Percentiles rank a stretch among this genome's conserved stretches.
Conservation (phyloP, 2,888 invertebrate genomes). For the Dynastes maya region DNA sequence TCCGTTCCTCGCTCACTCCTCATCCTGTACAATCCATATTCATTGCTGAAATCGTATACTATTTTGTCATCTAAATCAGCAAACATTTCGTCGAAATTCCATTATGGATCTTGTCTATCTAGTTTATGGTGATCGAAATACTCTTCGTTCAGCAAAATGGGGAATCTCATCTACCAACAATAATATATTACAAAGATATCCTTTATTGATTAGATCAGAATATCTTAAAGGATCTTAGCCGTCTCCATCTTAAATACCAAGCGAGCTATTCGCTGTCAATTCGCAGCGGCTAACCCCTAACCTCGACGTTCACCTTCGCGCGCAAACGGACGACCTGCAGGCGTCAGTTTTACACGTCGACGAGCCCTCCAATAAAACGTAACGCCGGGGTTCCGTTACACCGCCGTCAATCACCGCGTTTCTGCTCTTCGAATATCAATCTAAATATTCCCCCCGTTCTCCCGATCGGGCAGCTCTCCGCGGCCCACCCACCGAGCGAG, state of each 20-base stretch:
- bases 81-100: too few species aligned
- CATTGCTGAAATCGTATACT: too few species aligned
- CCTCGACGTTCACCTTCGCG: neutral
- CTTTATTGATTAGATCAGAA: too few species aligned
- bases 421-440: conserved; percentile 55
- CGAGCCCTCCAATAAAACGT: conserved; percentile 33
- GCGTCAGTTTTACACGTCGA: conserved; percentile 29
- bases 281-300: neutral
- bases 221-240: too few species aligned
- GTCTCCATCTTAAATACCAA: neutral
- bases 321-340: neutral
- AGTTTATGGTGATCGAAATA: too few species aligned
- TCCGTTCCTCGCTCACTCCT: too few species aligned
- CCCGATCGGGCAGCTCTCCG: conserved; percentile 51
- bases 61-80: too few species aligned
- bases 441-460: conserved; percentile 51
- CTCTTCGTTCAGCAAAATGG: too few species aligned
- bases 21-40: too few species aligned
- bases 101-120: too few species aligned
- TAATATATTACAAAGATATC: too few species aligned
- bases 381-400: conserved; percentile 15
- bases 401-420: conserved; percentile 54
- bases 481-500: conserved; percentile 55
- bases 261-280: neutral
- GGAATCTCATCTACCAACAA: too few species aligned